phyloP scores from a whole-genome alignment of 2,888 invertebrate species.

The Monoplex corrugatus region DNA sequence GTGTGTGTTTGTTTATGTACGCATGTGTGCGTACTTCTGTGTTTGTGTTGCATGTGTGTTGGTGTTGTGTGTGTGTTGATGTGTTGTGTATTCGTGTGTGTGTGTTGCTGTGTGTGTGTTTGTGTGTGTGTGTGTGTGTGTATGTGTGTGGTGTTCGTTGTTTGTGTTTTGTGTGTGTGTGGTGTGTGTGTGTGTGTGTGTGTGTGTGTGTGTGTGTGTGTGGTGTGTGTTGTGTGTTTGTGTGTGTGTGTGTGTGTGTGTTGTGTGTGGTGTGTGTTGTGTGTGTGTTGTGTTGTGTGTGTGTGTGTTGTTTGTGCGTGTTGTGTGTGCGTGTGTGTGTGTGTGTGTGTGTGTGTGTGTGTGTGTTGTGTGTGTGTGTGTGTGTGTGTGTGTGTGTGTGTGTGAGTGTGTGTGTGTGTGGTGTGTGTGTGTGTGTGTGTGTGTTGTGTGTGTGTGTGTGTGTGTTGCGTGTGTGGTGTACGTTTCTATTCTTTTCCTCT shows the following conservation, averaged over 20 bases:
- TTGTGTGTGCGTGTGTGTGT: no score
- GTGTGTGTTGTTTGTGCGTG: no score
- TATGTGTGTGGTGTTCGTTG: no score
- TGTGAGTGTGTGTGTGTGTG: background rate
- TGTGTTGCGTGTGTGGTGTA: no score
- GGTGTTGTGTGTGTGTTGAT: constrained; percentile 13
- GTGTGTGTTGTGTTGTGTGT: no score
- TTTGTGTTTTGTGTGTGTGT: background rate
- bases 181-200: background rate
- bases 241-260: no score
- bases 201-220: background rate
- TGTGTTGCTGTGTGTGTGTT: background rate
- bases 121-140: background rate
- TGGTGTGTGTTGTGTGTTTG: no score
- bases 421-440: background rate
- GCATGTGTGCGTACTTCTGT: background rate
- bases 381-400: background rate
- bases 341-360: no score
- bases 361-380: no score
- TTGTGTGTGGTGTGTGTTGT: no score
- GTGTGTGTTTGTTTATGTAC: background rate
- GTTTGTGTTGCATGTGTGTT: constrained; percentile 7
- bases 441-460: background rate
- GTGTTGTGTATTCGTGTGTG: constrained; percentile 35
- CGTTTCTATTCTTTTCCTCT: no score